phyloP scores from a whole-genome alignment of 2,888 invertebrate genomes.

The Hydraecia micacea region DNA sequence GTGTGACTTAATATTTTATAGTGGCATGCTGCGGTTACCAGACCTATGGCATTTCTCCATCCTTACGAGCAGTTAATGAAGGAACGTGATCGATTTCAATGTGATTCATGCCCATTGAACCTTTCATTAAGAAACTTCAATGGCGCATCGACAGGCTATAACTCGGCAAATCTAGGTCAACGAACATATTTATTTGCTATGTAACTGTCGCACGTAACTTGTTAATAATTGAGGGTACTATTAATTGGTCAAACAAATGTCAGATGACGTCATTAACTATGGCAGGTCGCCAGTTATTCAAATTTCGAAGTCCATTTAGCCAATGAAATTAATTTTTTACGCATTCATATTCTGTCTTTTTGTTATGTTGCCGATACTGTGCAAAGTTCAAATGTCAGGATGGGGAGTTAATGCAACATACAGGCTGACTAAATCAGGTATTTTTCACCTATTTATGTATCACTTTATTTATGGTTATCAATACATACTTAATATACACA shows the following conservation, averaged over 20 bases:
- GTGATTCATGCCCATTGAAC: not conserved
- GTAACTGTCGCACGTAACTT: constrained; percentile 41
- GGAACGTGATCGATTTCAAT: not conserved
- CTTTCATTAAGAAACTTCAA: constrained; percentile 16
- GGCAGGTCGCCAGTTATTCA: constrained; percentile 50
- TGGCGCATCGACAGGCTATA: constrained; percentile 16
- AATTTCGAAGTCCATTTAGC: constrained; percentile 27
- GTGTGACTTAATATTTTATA: not conserved
- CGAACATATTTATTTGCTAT: constrained; percentile 38
- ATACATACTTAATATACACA: not conserved
- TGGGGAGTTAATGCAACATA: not conserved
- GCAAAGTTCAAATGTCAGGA: not conserved
- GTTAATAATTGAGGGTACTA: constrained; percentile 29
- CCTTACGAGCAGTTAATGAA: not conserved
- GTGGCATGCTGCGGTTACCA: not conserved
- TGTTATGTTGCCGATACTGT: not conserved
- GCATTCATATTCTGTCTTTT: not conserved
- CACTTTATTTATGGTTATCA: not conserved
- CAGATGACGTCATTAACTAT: constrained; percentile 35
- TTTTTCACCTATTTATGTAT: not conserved
- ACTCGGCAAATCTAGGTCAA: constrained; percentile 33
- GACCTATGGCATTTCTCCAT: not conserved
- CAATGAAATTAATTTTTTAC: not conserved
- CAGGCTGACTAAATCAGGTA: not conserved
- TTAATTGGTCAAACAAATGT: constrained; percentile 53